phyloP scores from a whole-genome alignment of 1,140 invertebrate genomes.

The Oncopodura yosiiana region DNA sequence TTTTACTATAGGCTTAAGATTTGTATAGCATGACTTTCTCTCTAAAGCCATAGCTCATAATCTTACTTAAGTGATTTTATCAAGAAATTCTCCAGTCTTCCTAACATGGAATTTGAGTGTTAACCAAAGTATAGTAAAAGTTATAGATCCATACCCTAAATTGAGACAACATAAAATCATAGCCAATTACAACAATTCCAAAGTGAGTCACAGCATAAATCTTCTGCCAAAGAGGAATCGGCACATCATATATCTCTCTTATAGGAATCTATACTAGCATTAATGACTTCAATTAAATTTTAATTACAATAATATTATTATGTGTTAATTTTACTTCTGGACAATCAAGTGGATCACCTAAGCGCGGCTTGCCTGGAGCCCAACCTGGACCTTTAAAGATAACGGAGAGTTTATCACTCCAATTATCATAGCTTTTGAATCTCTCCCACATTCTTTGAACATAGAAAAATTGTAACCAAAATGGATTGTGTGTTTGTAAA shows the following conservation, averaged over 20 bases:
- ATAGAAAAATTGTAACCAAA: constrained; percentile 19
- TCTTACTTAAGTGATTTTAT: too few species aligned
- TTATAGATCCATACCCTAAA: not conserved
- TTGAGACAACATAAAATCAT: constrained; percentile 46
- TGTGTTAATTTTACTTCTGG: constrained; percentile 46
- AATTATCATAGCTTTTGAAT: constrained; percentile 46
- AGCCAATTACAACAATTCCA: constrained; percentile 51
- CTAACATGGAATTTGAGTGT: too few species aligned
- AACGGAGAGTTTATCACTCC: constrained; percentile 56
- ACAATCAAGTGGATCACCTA: constrained; percentile 63
- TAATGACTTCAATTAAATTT: not conserved
- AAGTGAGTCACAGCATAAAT: constrained; percentile 61
- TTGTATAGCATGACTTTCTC: too few species aligned
- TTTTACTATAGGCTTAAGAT: too few species aligned
- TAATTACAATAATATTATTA: not conserved
- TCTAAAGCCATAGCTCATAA: too few species aligned
- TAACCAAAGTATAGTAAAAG: not conserved
- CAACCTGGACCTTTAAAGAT: constrained; percentile 80
- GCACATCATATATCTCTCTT: constrained; percentile 57
- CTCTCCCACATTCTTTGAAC: constrained; percentile 47
- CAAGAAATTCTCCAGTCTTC: too few species aligned
- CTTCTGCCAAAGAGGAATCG: constrained; percentile 56
- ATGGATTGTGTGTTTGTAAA: constrained; percentile 57
- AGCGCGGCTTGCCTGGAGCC: constrained; percentile 66
- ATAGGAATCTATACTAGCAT: constrained; percentile 39